Base-by-base conservation (phyloP, 2,797 vertebrate genomes). In the Protosalanx chinensis region DNA sequence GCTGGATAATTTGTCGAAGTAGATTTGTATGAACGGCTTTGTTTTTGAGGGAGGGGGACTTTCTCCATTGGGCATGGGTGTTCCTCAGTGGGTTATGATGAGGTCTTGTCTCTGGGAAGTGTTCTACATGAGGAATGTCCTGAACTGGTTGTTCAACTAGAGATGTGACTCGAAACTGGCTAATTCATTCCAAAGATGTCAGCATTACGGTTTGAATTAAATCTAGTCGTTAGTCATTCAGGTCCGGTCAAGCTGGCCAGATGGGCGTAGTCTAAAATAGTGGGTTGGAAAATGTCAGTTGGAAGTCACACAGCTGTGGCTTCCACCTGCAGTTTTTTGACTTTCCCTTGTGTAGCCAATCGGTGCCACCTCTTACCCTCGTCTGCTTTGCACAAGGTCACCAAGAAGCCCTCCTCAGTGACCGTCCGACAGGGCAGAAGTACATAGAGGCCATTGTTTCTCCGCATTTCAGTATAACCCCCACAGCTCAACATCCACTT, bases 1-100 rank as follows among this genome's bases (percentile, higher is more conserved):
- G 12, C 65, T 37, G 12, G 16, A 23, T 81, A 65, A 86, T 79
- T 80, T 77, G 72, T 73, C 59, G 77, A 84, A 84, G 57, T 72
- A 0, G 3, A 78, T 79, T 84, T 87, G 62, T 79, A 72, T 84
- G 64, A n/a, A 1, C 51, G 74, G 80, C 76, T 81, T 80, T 84
- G 78, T 82, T 80, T 75, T 80, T 75, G 59, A 76, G 80, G 75
- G 75, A 66, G 76, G 74, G 64, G 56, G 27, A 12, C 51, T 53
- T 29, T 27, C 33, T 70, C 15, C 4, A 6, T 10, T 61, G 70
- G 67, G 23, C 75, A 29, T 27, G 33, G 60, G 71, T 60, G 71
- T 12, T 73, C 68, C 57, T 37, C 60, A 20, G 49, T 18, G 56
- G 70, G 23, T 63, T 72, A 62, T 79, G 78, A 77, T 76, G 74